Base-by-base conservation (phyloP, 2,888 invertebrate species). In the Drosophila tripunctata region DNA sequence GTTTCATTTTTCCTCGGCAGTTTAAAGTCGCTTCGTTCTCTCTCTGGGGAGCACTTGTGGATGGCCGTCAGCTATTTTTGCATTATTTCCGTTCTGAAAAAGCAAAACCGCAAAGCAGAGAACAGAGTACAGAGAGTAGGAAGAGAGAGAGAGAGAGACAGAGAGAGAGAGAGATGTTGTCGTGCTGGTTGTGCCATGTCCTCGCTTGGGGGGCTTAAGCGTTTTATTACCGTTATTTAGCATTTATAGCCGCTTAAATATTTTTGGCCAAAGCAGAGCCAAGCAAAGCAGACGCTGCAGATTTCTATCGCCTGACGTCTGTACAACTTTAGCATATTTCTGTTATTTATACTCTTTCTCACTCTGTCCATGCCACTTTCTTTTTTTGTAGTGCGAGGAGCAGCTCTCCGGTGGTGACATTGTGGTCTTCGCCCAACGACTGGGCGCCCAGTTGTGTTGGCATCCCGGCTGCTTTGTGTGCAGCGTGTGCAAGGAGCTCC, bases 381-480 rank as follows among this genome's bases (percentile, higher is more conserved):
- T 48, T 56, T 40, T 30, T 7, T 79, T 87, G 27, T 94, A 99
- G 96, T 99, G 99, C 90, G 95, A 95, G 85, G 96, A 96, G 89
- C 92, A 94, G 15, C 93, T 98, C 89, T 94, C 95, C 24, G 94
- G 95, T 1, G 98, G 98, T 1, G 98, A 98, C 92, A 96, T 98
- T 93, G 96, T 96, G 80, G 97, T 99, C 67, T 95, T 96, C 52
- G 97, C 98, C 1, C 96, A 96, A 1, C 93, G 98, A 14, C 95
- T 97, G 1, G 97, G 97, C 0, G 94, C 96, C 0, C 94, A 95
- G 44, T 94, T 95, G 57, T 94, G 96, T 86, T 99, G 98, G 97
- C 99, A 99, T 92, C 98, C 99, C 5, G 95, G 95, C 75, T 99
- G 99, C 92, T 99, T 99, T 93, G 94, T 95, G 58, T 99, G 99